These are phyloP conservation scores for Kryphioiulus occultus DNA, from an alignment of 2,888 invertebrate genomes.

Conservation along the genomic window DNA sequence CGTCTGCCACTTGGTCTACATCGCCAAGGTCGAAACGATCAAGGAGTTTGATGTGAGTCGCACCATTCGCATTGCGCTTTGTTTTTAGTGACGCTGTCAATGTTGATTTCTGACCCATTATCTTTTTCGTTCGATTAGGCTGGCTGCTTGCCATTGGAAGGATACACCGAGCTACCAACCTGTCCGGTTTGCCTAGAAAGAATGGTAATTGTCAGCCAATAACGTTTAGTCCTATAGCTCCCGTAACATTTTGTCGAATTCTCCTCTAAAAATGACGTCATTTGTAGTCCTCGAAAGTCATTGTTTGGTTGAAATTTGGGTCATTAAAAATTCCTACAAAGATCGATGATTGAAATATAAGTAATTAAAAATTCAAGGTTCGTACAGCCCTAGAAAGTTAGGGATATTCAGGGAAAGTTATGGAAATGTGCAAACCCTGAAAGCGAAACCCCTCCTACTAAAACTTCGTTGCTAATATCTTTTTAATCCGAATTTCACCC, in stretches of 20 bases:
- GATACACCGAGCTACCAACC: constrained; percentile 93
- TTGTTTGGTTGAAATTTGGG: no score
- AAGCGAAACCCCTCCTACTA: no score
- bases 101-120: background rate
- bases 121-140: constrained; percentile 58
- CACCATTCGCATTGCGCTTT: background rate
- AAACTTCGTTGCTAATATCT: no score
- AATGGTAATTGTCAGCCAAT: constrained; percentile 63
- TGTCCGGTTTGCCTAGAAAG: constrained; percentile 97
- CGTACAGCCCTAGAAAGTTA: no score
- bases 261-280: no score
- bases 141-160: constrained; percentile 65
- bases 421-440: no score
- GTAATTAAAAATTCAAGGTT: no score
- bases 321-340: no score
- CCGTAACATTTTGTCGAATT: no score
- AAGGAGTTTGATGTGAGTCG: constrained; percentile 60
- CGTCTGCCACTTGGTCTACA: constrained; percentile 93
- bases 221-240: no score
- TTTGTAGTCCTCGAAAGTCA: background rate
- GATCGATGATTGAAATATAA: no score
- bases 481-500: constrained; percentile 53
- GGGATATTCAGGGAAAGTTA: no score
- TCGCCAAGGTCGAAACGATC: constrained; percentile 88
- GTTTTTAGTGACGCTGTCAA: background rate